Conservation (phyloP, 2,888 invertebrate genomes). For the Mythimna vitellina region DNA sequence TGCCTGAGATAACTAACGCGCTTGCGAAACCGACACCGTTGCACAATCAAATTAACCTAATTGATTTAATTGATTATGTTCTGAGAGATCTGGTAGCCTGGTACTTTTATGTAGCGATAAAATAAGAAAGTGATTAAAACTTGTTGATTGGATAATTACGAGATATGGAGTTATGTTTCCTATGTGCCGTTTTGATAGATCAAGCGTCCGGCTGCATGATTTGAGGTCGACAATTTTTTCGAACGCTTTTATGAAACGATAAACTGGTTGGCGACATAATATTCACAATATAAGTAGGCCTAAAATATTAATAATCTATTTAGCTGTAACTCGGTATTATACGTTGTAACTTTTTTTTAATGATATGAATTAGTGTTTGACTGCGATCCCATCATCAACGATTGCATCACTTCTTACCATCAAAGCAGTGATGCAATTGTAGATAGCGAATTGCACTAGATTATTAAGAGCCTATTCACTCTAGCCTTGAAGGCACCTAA, state of each 20-base stretch:
- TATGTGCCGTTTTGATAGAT: neutral
- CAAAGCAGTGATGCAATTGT: too few species aligned
- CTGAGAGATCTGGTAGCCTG: constrained; percentile 9
- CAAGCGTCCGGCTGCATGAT: neutral
- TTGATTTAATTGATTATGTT: constrained; percentile 53
- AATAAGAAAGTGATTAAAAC: constrained; percentile 47
- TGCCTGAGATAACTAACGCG: constrained; percentile 41
- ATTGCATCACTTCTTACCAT: too few species aligned
- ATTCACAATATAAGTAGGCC: too few species aligned
- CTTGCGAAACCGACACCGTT: constrained; percentile 25
- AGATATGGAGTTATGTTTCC: constrained; percentile 10
- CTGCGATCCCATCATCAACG: too few species aligned
- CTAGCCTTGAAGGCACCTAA: too few species aligned
- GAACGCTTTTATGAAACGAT: neutral
- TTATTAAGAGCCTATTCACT: too few species aligned
- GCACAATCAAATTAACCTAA: constrained; percentile 60
- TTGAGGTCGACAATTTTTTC: neutral
- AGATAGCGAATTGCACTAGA: too few species aligned
- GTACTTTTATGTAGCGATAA: constrained; percentile 45
- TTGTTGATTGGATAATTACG: constrained; percentile 27
- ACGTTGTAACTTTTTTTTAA: too few species aligned
- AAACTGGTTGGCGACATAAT: neutral
- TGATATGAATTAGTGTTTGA: too few species aligned
- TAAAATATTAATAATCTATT: too few species aligned
- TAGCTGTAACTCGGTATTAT: too few species aligned